Evolutionary conservation across 1,140 invertebrate species (phyloP), one percentile per base, ranked within the genome.

Genomic region (Homalodisca vitripennis): DNA sequence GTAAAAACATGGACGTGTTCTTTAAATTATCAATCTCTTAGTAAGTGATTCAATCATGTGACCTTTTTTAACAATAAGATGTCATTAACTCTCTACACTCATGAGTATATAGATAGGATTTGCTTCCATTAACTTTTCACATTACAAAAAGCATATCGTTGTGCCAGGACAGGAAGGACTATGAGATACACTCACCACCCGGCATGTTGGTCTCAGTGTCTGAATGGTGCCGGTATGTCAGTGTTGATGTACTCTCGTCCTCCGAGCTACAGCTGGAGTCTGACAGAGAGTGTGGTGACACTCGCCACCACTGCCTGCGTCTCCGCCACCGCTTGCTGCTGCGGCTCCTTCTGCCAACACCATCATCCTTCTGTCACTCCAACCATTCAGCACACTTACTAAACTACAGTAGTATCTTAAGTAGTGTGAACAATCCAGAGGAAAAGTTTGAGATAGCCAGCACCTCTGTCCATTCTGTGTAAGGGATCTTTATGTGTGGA

Each of bases 141-240:
- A 29, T 63, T 10, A 24, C n/a, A 24, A 63, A 12, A 6, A 6
- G 27, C 14, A 14, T 14, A 41, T 51, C 20, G 14, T 51, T 24
- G 22, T 6, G 24, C 14, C 22, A n/a, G 24, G 3, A 53, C 22
- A 10, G 10, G 6, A 66, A 13, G 2, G 29, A 46, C 29, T 41
- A 27, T 20, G 26, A 46, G 3, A 31, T n/a, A 47, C 13, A 30
- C 46, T 66, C 46, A 72, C 71, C 71, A 22, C 71, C 67, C 3
- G 71, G 71, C 71, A 72, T 72, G 66, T 41, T 60, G 57, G 66
- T 65, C 27, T 69, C 68, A 13, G 57, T 69, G 57, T 69, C 68
- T n/a, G 68, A 64, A 60, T 69, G 46, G n/a, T 60, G 64, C 34
- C 29, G 17, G 57, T 41, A 64, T 31, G 53, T 22, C 14, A 27